Percentiles rank a stretch among this genome's conserved stretches.
Evolutionary conservation across 1,140 invertebrate genomes (phyloP).

Genomic region (Micrasema minimum): DNA sequence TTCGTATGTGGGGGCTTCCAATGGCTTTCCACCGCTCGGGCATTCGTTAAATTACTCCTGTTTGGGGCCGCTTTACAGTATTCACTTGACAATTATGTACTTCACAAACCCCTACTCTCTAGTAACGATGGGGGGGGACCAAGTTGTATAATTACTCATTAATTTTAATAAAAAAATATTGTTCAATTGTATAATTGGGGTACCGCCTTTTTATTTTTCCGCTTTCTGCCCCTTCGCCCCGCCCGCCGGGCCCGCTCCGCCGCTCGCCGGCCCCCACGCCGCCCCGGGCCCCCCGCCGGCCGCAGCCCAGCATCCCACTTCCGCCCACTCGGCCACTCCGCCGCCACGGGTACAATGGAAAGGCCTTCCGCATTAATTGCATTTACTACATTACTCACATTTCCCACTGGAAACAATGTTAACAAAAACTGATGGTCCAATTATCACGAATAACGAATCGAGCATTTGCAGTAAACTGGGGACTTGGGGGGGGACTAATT

Average conservation of each 20-base stretch:
- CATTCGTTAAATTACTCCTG: conserved; percentile 34
- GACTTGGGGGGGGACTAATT: no score
- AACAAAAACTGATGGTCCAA: no score
- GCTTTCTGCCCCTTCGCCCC: neutral
- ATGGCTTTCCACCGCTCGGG: conserved; percentile 30
- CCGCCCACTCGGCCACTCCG: conserved; percentile 54
- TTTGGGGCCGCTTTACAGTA: conserved; percentile 47
- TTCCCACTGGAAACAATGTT: neutral
- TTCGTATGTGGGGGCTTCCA: conserved; percentile 41
- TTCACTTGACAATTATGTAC: conserved; percentile 67
- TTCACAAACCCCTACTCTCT: conserved; percentile 66
- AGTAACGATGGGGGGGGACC: conserved; percentile 67
- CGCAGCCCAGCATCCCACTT: conserved; percentile 61
- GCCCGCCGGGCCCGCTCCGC: conserved; percentile 53
- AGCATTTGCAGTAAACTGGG: no score
- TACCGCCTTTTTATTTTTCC: conserved; percentile 43
- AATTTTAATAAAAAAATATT: conserved; percentile 71
- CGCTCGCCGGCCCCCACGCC: conserved; percentile 61
- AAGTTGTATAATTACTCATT: conserved; percentile 68
- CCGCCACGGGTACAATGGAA: conserved; percentile 57
- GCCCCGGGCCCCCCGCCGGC: conserved; percentile 57
- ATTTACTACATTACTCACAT: conserved; percentile 9
- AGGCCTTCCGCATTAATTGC: conserved; percentile 52
- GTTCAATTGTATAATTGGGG: conserved; percentile 63
- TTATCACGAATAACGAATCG: no score